Evolutionary conservation across 2,888 invertebrate genomes (phyloP), one percentile per base, ranked within the genome.

Genomic region (Drosophila gaucha): DNA sequence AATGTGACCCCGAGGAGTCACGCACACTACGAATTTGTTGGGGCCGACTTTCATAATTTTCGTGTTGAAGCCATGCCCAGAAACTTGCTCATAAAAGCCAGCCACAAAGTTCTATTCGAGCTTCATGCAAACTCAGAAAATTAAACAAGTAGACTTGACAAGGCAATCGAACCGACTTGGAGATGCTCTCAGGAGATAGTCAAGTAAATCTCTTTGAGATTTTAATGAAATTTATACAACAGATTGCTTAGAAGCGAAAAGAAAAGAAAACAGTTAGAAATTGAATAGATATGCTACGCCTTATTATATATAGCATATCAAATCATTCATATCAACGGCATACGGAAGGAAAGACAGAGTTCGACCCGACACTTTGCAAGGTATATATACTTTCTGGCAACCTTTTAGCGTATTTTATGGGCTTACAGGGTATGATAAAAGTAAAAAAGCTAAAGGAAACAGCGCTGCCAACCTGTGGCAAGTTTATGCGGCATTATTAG

Each of bases 1-100:
- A 88, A 86, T 86, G 86, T 71, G 83, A 74, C 84, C 88, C 84
- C 64, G 65, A 79, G 83, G 80, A 85, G 77, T 77, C 83, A 83
- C 88, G 86, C 83, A 74, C 67, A 70, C 76, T 50, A 51, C 18
- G 54, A 59, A 57, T 43, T 56, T 52, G 49, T 44, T 57, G 67
- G 30, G 59, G 58, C 57, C 58, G 73, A 64, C 73, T 76, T 72
- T 77, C 68, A 76, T 76, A 76, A 77, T 77, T 76, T 55, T 60
- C 58, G 56, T 65, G 72, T 44, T 51, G 62, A 39, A 50, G 60
- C 51, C 60, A 65, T 38, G 50, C 46, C 58, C 59, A 55, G 52
- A 64, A 75, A 65, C 58, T 59, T 67, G 56, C 51, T 26, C 67
- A 68, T 75, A 77, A 75, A 75, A 65, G 43, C 57, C 43, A 59